Conservation (phyloP, 2,888 invertebrate genomes). For the Cheilosia vulpina region DNA sequence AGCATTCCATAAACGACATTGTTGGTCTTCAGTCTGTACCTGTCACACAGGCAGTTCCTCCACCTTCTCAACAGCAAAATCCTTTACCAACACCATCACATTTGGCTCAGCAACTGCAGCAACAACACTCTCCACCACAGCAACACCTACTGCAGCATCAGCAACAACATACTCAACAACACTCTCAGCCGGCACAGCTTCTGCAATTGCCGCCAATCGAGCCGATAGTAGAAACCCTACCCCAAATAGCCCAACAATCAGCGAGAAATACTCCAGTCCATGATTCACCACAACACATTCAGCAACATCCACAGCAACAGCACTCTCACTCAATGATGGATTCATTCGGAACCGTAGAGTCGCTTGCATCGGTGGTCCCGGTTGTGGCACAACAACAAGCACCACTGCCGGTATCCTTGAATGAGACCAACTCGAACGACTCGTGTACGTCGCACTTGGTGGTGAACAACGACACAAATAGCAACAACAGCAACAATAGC, state of each 20-base stretch:
- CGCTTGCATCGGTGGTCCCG: slow-evolving; percentile 61
- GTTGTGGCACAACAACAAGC: slow-evolving; percentile 45
- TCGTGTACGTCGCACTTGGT: slow-evolving; percentile 80
- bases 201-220: slow-evolving; percentile 61
- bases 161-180: slow-evolving; percentile 77
- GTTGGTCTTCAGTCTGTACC: slow-evolving; percentile 79
- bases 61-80: slow-evolving; percentile 84
- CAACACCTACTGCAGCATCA: slow-evolving; percentile 65
- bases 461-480: slow-evolving; percentile 79
- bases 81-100: slow-evolving; percentile 81
- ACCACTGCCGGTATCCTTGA: slow-evolving; percentile 79
- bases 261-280: slow-evolving; percentile 80
- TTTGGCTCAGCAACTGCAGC: slow-evolving; percentile 75
- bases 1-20: slow-evolving; percentile 83
- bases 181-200: slow-evolving; percentile 79
- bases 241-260: slow-evolving; percentile 61
- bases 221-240: slow-evolving; percentile 52
- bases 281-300: slow-evolving; percentile 82
- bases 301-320: slow-evolving; percentile 71
- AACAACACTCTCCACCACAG: slow-evolving; percentile 79
- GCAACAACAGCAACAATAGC: slow-evolving; percentile 82
- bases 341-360: slow-evolving; percentile 59
- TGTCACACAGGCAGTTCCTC: slow-evolving; percentile 76
- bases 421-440: slow-evolving; percentile 83
- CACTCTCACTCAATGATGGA: slow-evolving; percentile 66